phyloP scores from a whole-genome alignment of 2,888 invertebrate genomes.

The Choristoneura rosaceana region DNA sequence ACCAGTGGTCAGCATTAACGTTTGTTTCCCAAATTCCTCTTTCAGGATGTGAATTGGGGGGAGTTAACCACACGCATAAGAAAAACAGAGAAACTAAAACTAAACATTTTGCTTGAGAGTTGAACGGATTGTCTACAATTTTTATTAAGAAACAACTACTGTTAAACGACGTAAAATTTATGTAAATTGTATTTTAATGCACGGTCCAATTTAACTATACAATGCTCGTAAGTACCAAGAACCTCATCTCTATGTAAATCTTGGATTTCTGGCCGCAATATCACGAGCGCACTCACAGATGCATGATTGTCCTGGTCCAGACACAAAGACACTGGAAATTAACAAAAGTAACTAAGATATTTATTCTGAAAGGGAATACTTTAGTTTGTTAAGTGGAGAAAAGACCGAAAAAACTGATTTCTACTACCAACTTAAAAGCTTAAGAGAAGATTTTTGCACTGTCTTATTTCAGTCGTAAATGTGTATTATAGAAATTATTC shows the following conservation, averaged over 20 bases:
- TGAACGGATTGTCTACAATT: neutral
- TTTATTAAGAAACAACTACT: neutral
- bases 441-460: too few relatives aligned
- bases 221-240: neutral
- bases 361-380: slow-evolving; percentile 2
- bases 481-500: too few relatives aligned
- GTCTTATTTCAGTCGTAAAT: too few relatives aligned
- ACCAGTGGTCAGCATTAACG: neutral
- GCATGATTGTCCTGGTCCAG: neutral
- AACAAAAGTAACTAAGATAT: neutral
- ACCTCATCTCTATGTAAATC: slow-evolving; percentile 20
- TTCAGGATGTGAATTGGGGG: neutral
- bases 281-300: neutral
- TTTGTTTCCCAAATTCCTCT: neutral
- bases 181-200: slow-evolving; percentile 1
- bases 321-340: neutral
- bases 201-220: neutral
- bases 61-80: too few relatives aligned
- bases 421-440: too few relatives aligned
- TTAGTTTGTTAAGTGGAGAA: neutral
- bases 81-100: neutral
- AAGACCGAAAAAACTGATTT: too few relatives aligned
- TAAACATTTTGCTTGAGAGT: neutral
- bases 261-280: slow-evolving; percentile 5
- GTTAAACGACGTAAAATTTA: neutral